phyloP scores from a whole-genome alignment of 2,888 invertebrate genomes.

The Tenthredo notha region DNA sequence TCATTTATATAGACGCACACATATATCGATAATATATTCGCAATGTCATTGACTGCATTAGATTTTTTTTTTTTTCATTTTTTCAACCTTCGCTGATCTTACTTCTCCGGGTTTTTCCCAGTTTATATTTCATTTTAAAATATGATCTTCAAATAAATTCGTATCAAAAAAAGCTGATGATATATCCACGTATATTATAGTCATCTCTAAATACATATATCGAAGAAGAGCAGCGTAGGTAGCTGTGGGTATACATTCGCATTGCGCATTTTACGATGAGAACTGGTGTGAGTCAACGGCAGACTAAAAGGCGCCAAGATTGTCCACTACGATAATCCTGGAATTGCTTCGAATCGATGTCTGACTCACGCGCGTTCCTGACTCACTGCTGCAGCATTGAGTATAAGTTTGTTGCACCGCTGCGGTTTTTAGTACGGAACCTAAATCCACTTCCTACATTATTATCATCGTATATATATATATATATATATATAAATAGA shows the following conservation, averaged over 20 bases:
- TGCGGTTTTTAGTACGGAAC: not conserved
- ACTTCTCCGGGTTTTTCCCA: not conserved
- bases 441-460: not conserved
- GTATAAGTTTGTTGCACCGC: not conserved
- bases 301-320: slow-evolving; percentile 51
- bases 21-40: not conserved
- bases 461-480: not conserved
- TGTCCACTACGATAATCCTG: slow-evolving; percentile 40
- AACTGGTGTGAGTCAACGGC: slow-evolving; percentile 40
- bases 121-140: too few species aligned
- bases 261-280: slow-evolving; percentile 3
- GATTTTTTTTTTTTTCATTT: not conserved
- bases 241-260: not conserved
- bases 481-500: not conserved
- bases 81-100: not conserved
- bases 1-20: not conserved
- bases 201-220: not conserved
- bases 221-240: not conserved
- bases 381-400: slow-evolving; percentile 15
- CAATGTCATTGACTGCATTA: not conserved
- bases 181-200: too few species aligned
- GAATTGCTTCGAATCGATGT: slow-evolving; percentile 41
- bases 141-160: too few species aligned
- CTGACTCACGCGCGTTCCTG: slow-evolving; percentile 22
- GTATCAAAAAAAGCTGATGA: not conserved